These are phyloP conservation scores for Meiosimyza decipiens DNA, from an alignment of 2,888 invertebrate genomes.

Conservation along the genomic window DNA sequence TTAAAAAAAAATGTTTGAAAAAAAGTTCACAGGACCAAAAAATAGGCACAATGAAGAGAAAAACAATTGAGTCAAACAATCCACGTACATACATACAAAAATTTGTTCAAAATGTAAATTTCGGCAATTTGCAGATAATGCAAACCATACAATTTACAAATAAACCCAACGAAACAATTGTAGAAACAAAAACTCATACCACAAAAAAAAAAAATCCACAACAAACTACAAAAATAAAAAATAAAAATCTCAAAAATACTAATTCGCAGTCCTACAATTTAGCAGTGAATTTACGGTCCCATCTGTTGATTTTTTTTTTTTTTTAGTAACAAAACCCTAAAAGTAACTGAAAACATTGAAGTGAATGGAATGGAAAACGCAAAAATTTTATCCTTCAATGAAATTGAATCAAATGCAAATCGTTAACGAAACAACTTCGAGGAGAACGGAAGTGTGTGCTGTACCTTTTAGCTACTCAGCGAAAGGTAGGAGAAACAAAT, in stretches of 20 bases:
- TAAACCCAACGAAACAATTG: constrained; percentile 17
- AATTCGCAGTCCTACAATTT: constrained; percentile 41
- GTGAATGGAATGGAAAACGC: constrained; percentile 15
- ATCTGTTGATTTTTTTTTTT: constrained; percentile 28
- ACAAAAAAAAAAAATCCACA: neutral
- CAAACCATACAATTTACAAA: constrained; percentile 37
- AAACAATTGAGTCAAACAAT: constrained; percentile 5
- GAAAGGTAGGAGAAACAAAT: too few relatives aligned
- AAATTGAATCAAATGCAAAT: constrained; percentile 43
- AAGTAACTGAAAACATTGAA: neutral
- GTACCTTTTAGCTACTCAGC: too few relatives aligned
- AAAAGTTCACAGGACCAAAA: neutral
- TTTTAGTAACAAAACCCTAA: neutral
- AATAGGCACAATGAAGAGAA: neutral
- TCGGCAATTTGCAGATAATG: constrained; percentile 38
- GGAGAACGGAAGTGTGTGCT: neutral
- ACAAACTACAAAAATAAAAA: constrained; percentile 5
- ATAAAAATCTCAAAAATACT: constrained; percentile 20
- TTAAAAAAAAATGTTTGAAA: neutral
- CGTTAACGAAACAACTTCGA: constrained; percentile 28
- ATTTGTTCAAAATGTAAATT: constrained; percentile 35
- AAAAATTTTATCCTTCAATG: constrained; percentile 36
- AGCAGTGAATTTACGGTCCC: constrained; percentile 37
- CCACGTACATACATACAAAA: constrained; percentile 4
- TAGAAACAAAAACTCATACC: neutral